Percentiles rank a stretch among this genome's conserved stretches.
These are phyloP conservation scores for Urocynchramus pylzowi DNA, from an alignment of 2,113 vertebrate genomes.

Conservation along the genomic window DNA sequence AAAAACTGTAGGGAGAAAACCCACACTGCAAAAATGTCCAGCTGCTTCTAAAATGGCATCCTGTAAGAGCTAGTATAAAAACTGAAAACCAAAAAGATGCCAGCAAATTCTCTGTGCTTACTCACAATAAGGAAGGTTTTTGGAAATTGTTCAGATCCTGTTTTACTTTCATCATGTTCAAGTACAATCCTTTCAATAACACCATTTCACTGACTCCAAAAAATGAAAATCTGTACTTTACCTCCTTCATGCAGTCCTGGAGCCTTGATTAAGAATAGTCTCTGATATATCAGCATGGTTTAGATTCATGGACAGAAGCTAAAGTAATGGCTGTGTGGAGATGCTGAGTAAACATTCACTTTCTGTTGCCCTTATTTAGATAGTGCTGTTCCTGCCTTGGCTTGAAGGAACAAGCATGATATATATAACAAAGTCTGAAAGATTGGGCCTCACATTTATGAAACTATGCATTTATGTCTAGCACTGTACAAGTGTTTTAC, in stretches of 20 bases:
- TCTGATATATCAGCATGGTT: not conserved
- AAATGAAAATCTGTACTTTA: not conserved
- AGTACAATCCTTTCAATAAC: not conserved
- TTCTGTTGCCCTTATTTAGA: not conserved
- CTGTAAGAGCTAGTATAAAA: not conserved
- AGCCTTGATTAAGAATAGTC: not conserved
- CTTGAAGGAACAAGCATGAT: not conserved
- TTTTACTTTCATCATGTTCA: not conserved
- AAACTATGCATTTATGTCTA: not conserved
- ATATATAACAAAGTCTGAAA: not conserved
- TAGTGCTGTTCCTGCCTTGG: not conserved
- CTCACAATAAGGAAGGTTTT: not conserved
- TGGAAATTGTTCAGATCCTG: not conserved
- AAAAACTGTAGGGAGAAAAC: not conserved
- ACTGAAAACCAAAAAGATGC: not conserved
- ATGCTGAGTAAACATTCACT: not conserved
- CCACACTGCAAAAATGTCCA: not conserved
- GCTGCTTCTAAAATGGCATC: not conserved
- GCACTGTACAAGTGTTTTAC: not conserved
- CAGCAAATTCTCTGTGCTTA: not conserved
- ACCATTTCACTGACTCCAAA: not conserved
- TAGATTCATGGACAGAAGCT: not conserved
- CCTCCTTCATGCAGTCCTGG: not conserved
- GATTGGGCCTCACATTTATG: not conserved
- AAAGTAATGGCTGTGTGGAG: not conserved